Evolutionary conservation across 2,113 vertebrate genomes (phyloP).

Genomic region (Nycticryphes semicollaris): DNA sequence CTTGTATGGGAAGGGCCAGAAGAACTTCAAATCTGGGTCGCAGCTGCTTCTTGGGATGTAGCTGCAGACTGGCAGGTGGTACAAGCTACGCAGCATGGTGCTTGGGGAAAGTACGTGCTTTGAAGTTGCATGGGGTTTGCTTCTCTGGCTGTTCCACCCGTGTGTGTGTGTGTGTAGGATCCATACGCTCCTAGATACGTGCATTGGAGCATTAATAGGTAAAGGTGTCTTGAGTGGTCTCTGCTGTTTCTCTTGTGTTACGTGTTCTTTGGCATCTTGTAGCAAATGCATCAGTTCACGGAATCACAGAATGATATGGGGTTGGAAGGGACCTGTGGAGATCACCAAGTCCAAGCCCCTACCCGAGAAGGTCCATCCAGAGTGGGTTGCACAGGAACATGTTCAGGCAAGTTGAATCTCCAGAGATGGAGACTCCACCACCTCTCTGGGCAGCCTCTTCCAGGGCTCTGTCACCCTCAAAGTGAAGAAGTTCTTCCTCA

Average conservation of each 20-base stretch:
- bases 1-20: background rate
- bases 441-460: too few species aligned
- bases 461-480: too few species aligned
- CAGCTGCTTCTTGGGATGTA: background rate
- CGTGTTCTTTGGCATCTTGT: background rate
- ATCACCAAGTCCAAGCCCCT: too few species aligned
- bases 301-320: too few species aligned
- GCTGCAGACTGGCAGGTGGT: background rate
- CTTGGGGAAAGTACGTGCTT: background rate
- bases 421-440: too few species aligned
- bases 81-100: accelerated
- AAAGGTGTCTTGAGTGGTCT: background rate
- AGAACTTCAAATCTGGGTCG: background rate
- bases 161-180: background rate
- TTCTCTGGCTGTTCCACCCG: background rate
- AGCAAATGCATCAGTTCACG: background rate
- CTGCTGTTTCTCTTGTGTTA: background rate
- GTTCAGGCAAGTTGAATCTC: too few species aligned
- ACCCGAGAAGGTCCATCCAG: too few species aligned
- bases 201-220: background rate
- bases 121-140: background rate
- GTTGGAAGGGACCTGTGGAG: too few species aligned
- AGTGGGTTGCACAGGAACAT: too few species aligned
- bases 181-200: background rate
- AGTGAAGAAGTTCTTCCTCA: too few species aligned